Conservation (phyloP, 2,888 invertebrate genomes). For the Melieria picta region DNA sequence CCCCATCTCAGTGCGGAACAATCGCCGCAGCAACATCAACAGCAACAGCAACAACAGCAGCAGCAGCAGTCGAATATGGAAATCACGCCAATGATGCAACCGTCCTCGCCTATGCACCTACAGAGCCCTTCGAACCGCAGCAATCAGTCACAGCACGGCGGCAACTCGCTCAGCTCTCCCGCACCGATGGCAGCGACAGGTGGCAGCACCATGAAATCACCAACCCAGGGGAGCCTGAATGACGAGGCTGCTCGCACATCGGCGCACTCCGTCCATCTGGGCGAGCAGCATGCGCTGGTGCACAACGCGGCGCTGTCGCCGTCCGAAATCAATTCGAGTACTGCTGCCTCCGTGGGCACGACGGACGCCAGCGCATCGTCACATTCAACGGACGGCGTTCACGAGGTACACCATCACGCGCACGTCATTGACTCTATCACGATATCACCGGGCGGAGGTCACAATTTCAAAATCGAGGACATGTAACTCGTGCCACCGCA, state of each 20-base stretch:
- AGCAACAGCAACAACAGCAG: constrained; percentile 47
- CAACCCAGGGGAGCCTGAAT: constrained; percentile 41
- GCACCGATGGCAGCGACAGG: constrained; percentile 41
- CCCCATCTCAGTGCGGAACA: constrained; percentile 48
- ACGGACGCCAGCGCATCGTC: constrained; percentile 31
- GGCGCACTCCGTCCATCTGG: constrained; percentile 14
- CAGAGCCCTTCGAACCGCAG: constrained; percentile 60
- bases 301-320: constrained; percentile 46
- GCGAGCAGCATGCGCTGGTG: constrained; percentile 34
- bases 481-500: constrained; percentile 52
- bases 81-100: constrained; percentile 30
- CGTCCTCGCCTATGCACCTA: constrained; percentile 47
- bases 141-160: constrained; percentile 51
- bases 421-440: constrained; percentile 63
- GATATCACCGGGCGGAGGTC: constrained; percentile 61
- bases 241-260: constrained; percentile 32
- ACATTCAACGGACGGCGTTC: constrained; percentile 37
- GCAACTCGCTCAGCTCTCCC: constrained; percentile 43
- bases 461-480: constrained; percentile 65
- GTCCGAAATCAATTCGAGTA: constrained; percentile 44
- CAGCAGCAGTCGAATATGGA: constrained; percentile 44
- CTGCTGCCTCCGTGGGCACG: constrained; percentile 32
- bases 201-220: constrained; percentile 46
- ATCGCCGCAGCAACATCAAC: constrained; percentile 46
- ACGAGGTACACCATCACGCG: constrained; percentile 48